A percentile compares a stretch with the other conserved stretches of the same genome.
phyloP scores from a whole-genome alignment of 2,113 vertebrate species.

The Calypte anna region DNA sequence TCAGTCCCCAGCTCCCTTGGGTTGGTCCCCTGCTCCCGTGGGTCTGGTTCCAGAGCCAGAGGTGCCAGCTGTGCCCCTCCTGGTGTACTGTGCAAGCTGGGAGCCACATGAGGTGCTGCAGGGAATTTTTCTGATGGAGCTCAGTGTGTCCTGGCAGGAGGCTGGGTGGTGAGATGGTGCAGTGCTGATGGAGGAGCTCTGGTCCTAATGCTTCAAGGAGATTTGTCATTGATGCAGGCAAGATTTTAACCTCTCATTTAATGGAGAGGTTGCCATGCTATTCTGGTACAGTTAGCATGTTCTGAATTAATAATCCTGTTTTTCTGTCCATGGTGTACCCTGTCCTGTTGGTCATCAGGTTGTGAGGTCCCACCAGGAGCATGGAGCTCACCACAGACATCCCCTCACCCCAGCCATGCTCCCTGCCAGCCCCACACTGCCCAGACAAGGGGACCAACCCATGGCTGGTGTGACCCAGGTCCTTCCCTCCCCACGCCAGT shows the following conservation, averaged over 20 bases:
- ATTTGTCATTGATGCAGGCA: background rate
- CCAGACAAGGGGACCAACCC: too few relatives aligned
- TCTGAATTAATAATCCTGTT: too few relatives aligned
- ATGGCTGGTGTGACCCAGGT: background rate
- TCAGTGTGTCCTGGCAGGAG: accelerated
- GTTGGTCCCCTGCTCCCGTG: too few relatives aligned
- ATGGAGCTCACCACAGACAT: accelerated
- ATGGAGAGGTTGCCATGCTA: accelerated
- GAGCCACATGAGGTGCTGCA: background rate
- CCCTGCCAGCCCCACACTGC: too few relatives aligned
- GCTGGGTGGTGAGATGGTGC: too few relatives aligned
- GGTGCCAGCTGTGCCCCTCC: accelerated
- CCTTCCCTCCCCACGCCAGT: background rate
- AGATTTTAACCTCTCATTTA: background rate
- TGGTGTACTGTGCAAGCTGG: accelerated
- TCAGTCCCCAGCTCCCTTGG: too few relatives aligned
- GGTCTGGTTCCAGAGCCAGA: too few relatives aligned
- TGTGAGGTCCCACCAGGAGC: accelerated
- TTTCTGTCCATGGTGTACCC: background rate
- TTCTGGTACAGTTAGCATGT: too few relatives aligned
- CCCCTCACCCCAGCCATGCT: too few relatives aligned
- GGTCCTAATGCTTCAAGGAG: background rate
- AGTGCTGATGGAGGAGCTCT: background rate
- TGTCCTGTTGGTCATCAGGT: accelerated
- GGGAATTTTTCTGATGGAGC: background rate